Evolutionary conservation across 1,140 invertebrate species (phyloP).

Genomic region (Saccostrea cuccullata): DNA sequence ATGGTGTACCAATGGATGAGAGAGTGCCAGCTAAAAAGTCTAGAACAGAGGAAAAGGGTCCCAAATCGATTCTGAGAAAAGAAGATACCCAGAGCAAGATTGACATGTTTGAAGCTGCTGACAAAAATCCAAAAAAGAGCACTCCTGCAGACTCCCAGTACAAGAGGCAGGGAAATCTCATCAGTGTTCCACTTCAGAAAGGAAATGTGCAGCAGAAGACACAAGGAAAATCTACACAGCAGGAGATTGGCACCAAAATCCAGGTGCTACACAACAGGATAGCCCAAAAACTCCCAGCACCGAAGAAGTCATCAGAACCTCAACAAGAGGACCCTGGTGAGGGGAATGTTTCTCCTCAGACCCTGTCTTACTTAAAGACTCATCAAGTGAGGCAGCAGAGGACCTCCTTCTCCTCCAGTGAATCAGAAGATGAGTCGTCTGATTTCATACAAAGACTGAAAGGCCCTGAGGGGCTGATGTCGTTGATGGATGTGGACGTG

Average conservation of each 20-base stretch:
- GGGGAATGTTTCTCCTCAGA: neutral
- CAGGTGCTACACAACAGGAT: conserved; percentile 4
- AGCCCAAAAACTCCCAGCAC: conserved; percentile 2
- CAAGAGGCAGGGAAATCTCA: conserved; percentile 1
- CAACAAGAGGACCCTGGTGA: neutral
- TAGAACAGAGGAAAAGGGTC: neutral
- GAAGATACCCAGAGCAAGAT: neutral
- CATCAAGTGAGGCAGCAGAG: conserved; percentile 24
- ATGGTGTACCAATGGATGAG: neutral
- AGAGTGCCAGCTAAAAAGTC: neutral
- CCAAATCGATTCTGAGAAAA: neutral
- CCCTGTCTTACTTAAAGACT: neutral
- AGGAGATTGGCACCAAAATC: conserved; percentile 4
- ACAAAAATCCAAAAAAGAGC: neutral
- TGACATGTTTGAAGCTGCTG: conserved; percentile 10
- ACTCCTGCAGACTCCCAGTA: neutral
- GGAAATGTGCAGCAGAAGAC: neutral
- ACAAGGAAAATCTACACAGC: neutral
- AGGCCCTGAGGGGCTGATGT: neutral
- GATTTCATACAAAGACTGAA: conserved; percentile 23
- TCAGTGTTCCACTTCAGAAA: conserved; percentile 22
- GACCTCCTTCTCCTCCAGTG: conserved; percentile 1
- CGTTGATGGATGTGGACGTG: conserved; percentile 7
- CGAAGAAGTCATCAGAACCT: neutral
- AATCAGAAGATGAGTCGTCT: neutral